phyloP scores from a whole-genome alignment of 2,888 invertebrate genomes.

The Aphodius sticticus region DNA sequence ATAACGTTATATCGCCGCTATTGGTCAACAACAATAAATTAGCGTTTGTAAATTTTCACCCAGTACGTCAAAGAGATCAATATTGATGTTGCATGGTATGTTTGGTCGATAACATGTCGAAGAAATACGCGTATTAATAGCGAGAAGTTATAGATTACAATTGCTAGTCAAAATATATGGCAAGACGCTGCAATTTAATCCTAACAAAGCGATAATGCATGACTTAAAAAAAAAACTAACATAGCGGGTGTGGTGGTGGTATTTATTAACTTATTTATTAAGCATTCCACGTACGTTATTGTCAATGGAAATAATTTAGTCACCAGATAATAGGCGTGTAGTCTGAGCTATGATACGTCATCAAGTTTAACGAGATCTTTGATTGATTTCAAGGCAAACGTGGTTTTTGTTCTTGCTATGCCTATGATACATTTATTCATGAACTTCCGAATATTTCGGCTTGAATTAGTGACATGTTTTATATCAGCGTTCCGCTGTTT shows the following conservation, averaged over 20 bases:
- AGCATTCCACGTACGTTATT: not conserved
- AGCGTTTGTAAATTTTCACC: not conserved
- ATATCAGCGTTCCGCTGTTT: not conserved
- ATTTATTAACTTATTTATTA: not conserved
- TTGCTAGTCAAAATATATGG: not conserved
- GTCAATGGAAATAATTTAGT: not conserved
- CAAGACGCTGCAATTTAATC: not conserved
- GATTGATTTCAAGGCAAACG: not conserved
- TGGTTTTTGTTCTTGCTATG: not conserved
- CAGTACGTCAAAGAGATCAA: not conserved
- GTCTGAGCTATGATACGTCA: not conserved
- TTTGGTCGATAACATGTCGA: not conserved
- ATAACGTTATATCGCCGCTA: not conserved
- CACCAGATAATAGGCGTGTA: not conserved
- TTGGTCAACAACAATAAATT: not conserved
- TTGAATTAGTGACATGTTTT: not conserved
- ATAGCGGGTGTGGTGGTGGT: not conserved
- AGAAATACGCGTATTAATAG: not conserved
- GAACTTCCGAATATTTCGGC: not conserved
- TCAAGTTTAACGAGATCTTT: not conserved
- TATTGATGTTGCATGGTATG: not conserved
- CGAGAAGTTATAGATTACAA: not conserved
- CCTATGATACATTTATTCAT: not conserved
- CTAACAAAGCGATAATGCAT: not conserved
- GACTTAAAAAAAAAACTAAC: not conserved